Percentiles rank a stretch among this genome's conserved stretches.
phyloP scores from a whole-genome alignment of 2,113 vertebrate species.

The human (Homo sapiens) region DNA sequence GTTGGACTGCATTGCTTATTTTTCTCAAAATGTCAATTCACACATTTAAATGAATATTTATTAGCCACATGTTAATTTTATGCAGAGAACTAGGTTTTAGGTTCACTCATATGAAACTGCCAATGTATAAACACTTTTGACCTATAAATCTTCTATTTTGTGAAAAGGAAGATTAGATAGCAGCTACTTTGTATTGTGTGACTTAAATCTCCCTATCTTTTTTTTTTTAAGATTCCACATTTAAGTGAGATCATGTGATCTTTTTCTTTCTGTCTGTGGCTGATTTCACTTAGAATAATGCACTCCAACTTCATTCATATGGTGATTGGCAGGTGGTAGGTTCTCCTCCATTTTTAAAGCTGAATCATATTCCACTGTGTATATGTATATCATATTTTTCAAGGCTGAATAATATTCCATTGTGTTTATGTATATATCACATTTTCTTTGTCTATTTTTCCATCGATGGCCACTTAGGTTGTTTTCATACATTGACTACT shows the following conservation, averaged over 20 bases:
- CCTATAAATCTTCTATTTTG: background rate
- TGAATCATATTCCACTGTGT: background rate
- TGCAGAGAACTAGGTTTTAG: background rate
- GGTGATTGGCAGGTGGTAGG: background rate
- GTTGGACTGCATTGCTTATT: background rate
- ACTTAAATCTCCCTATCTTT: background rate
- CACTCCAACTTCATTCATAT: background rate
- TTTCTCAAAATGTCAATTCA: constrained; percentile 16
- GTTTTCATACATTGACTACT: background rate
- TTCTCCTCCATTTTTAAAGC: background rate
- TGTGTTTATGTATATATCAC: background rate
- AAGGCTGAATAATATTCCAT: background rate
- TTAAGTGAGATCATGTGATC: background rate
- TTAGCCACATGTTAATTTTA: background rate
- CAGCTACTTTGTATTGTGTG: background rate
- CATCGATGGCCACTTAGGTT: background rate
- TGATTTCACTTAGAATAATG: background rate
- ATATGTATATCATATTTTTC: background rate
- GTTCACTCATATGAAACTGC: background rate
- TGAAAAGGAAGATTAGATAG: background rate
- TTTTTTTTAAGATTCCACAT: background rate
- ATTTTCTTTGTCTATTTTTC: background rate
- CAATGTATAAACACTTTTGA: background rate
- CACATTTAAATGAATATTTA: background rate
- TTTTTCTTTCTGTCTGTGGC: background rate